Evolutionary conservation across 2,888 invertebrate species (phyloP).

Genomic region (Morpho achilles): DNA sequence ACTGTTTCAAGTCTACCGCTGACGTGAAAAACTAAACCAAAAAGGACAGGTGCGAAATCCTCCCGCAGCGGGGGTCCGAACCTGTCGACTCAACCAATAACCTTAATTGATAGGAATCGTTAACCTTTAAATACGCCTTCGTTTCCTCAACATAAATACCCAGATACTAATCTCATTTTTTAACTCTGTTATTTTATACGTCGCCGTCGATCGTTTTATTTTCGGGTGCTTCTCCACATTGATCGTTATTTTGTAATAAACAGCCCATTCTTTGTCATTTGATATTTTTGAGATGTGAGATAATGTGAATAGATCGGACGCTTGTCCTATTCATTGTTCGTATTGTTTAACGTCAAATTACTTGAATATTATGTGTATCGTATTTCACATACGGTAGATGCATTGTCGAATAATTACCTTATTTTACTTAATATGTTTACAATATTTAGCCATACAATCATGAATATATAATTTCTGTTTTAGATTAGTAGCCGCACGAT

Average conservation of each 20-base stretch:
- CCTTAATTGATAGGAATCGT: slow-evolving; percentile 79
- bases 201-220: slow-evolving; percentile 63
- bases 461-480: no score
- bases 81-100: slow-evolving; percentile 68
- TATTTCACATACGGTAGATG: no score
- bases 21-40: slow-evolving; percentile 53
- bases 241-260: slow-evolving; percentile 75
- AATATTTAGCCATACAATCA: no score
- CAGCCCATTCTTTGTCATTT: slow-evolving; percentile 74
- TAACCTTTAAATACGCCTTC: slow-evolving; percentile 69
- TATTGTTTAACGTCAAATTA: slow-evolving; percentile 55
- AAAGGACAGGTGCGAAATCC: slow-evolving; percentile 57
- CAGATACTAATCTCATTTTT: slow-evolving; percentile 72
- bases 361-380: background rate
- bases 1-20: slow-evolving; percentile 54
- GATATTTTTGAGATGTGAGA: slow-evolving; percentile 69
- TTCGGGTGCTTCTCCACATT: slow-evolving; percentile 68
- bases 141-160: slow-evolving; percentile 73
- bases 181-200: slow-evolving; percentile 64
- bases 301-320: slow-evolving; percentile 57
- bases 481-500: no score
- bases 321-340: slow-evolving; percentile 54
- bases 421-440: no score
- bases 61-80: slow-evolving; percentile 64
- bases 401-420: no score